Evolutionary conservation across 2,113 vertebrate genomes (phyloP).

Genomic region (Oryzias celebensis): DNA sequence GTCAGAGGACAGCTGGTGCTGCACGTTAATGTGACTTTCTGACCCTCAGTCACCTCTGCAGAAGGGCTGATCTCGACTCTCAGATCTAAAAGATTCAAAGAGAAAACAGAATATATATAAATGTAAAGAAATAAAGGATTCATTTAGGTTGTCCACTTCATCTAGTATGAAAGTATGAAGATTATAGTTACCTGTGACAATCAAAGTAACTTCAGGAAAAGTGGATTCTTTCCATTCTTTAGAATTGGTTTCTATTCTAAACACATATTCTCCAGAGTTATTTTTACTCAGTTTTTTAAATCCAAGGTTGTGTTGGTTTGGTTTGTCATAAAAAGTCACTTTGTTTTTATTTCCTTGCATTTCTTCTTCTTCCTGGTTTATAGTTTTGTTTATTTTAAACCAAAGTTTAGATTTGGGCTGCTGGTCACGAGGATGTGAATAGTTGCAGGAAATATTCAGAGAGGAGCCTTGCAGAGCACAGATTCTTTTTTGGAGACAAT

Average conservation of each 20-base stretch:
- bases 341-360: rapidly evolving
- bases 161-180: no score
- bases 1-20: slow-evolving; percentile 35
- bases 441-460: slow-evolving; percentile 13
- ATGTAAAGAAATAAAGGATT: neutral
- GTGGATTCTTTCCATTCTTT: no score
- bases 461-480: slow-evolving; percentile 29
- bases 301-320: no score
- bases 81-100: slow-evolving; percentile 15
- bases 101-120: neutral
- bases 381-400: no score
- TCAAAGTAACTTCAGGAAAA: no score
- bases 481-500: slow-evolving; percentile 23
- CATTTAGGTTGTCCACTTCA: neutral
- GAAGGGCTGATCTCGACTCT: slow-evolving; percentile 9
- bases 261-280: no score
- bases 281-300: slow-evolving; percentile 24
- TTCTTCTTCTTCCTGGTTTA: no score
- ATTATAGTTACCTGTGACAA: no score
- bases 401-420: no score
- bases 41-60: slow-evolving; percentile 19
- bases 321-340: neutral
- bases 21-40: slow-evolving; percentile 48
- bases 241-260: no score
- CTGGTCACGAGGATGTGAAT: no score